A percentile compares a stretch with the other conserved stretches of the same genome.
Conservation (phyloP, 1,140 invertebrate genomes). For the Dendroctonus ponderosae region DNA sequence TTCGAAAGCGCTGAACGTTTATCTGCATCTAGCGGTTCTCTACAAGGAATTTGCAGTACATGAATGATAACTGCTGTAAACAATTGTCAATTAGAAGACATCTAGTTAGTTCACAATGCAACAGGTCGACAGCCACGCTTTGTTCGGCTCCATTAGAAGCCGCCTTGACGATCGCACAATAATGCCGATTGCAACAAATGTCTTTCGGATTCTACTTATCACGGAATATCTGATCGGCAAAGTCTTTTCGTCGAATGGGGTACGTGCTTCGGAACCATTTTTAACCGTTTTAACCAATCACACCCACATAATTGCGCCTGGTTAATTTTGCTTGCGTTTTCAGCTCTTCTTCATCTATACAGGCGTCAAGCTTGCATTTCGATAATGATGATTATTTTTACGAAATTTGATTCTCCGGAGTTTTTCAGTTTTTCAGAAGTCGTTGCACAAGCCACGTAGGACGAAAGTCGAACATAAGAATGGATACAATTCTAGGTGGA, state of each 20-base stretch:
- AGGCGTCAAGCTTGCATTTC: neutral
- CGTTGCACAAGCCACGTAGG: no score
- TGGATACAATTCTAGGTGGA: no score
- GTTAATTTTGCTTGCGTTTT: neutral
- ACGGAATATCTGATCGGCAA: slow-evolving; percentile 48
- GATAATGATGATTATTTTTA: neutral
- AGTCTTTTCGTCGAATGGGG: slow-evolving; percentile 51
- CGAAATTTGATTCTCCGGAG: neutral
- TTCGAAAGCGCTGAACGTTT: slow-evolving; percentile 37
- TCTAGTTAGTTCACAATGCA: slow-evolving; percentile 50
- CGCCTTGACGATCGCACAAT: slow-evolving; percentile 46
- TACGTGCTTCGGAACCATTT: slow-evolving; percentile 35
- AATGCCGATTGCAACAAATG: slow-evolving; percentile 44
- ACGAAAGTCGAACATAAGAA: no score
- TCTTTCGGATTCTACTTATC: slow-evolving; percentile 46
- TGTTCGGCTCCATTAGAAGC: slow-evolving; percentile 47
- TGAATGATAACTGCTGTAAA: slow-evolving; percentile 52
- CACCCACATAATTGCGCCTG: neutral
- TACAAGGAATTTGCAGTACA: slow-evolving; percentile 50
- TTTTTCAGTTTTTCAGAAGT: neutral
- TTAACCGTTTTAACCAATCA: neutral
- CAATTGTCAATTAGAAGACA: slow-evolving; percentile 52
- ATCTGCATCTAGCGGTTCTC: slow-evolving; percentile 46
- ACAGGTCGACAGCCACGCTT: slow-evolving; percentile 45
- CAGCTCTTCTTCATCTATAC: neutral